Conservation (phyloP, 2,888 invertebrate species). For the Herminia tarsipennalis region DNA sequence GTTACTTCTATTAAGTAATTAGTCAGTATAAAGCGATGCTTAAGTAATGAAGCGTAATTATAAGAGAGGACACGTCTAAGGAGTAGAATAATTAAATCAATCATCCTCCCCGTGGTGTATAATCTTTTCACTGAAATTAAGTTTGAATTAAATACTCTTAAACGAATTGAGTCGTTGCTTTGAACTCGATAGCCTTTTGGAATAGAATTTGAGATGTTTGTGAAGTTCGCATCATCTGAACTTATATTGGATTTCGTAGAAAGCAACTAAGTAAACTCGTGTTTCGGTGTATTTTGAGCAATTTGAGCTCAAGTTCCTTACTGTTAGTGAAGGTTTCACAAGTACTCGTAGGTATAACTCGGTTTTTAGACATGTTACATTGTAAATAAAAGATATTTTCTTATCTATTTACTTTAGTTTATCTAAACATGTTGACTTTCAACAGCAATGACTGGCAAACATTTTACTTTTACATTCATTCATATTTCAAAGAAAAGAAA, state of each 20-base stretch:
- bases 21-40: conserved; percentile 83
- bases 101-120: conserved; percentile 79
- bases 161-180: conserved; percentile 65
- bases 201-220: conserved; percentile 60
- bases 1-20: conserved; percentile 85
- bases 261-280: conserved; percentile 36
- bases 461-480: no score
- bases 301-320: conserved; percentile 1
- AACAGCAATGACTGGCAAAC: no score
- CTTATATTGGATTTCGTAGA: conserved; percentile 57
- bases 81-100: conserved; percentile 84
- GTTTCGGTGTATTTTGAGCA: conserved; percentile 32
- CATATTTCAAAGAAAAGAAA: no score
- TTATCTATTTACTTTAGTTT: no score
- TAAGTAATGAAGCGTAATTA: conserved; percentile 85
- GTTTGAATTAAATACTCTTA: conserved; percentile 76
- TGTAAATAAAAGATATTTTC: no score
- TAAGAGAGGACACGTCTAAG: conserved; percentile 83
- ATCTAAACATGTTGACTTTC: no score
- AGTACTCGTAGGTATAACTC: not conserved
- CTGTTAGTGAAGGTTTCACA: not conserved
- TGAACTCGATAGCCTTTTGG: conserved; percentile 68
- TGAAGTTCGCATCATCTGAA: conserved; percentile 54
- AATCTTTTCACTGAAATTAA: conserved; percentile 81
- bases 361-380: not conserved